These are phyloP conservation scores for Lasioglossum villosulum DNA, from an alignment of 2,888 invertebrate genomes.

Conservation along the genomic window DNA sequence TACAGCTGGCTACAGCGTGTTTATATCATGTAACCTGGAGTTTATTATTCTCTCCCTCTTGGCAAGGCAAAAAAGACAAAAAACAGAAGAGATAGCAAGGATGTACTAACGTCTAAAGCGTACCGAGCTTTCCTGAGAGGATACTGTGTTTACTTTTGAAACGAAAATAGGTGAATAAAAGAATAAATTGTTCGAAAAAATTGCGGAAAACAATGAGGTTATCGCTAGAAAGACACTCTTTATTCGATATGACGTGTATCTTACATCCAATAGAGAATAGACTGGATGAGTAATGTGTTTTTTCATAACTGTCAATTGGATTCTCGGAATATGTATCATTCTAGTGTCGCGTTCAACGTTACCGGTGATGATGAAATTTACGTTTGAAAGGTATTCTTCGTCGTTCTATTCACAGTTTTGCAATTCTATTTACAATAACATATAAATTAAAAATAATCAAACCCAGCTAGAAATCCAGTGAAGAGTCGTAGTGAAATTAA, in stretches of 20 bases:
- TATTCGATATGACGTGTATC: not conserved
- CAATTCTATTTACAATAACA: not conserved
- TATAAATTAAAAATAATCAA: not conserved
- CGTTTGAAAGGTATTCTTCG: not conserved
- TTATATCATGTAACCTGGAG: not conserved
- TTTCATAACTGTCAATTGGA: not conserved
- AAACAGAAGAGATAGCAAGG: not conserved
- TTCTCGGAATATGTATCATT: not conserved
- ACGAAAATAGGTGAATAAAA: slow-evolving; percentile 2
- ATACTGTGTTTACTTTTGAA: not conserved
- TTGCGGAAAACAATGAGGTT: not conserved
- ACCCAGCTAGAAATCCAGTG: not conserved
- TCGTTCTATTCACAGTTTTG: not conserved
- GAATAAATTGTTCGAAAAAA: not conserved
- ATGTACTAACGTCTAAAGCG: not conserved
- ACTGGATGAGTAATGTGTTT: not conserved
- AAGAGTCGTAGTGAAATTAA: not conserved
- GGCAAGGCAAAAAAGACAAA: not conserved
- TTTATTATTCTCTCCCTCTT: not conserved
- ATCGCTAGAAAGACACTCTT: not conserved
- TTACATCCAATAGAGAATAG: not conserved
- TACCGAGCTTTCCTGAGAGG: not conserved
- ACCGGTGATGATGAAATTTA: not conserved
- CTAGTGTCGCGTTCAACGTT: not conserved
- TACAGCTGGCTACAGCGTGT: not conserved